Percentiles rank a stretch among this genome's conserved stretches.
These are phyloP conservation scores for human DNA, from an alignment of 2,113 vertebrate species.

Conservation along the genomic window DNA sequence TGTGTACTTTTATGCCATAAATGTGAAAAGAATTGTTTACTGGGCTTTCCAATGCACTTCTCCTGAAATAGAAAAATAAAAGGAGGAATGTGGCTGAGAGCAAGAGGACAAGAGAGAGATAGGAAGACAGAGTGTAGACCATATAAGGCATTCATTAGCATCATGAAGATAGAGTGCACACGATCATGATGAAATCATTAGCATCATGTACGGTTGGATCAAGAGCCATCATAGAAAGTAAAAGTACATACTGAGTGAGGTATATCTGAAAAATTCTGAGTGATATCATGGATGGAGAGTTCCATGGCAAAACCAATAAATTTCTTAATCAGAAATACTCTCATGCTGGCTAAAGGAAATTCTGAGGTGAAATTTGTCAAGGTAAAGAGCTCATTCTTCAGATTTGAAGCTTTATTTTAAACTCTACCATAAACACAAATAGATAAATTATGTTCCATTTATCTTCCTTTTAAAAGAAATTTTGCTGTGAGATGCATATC, in stretches of 20 bases:
- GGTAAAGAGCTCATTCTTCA: not conserved
- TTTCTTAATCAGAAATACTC: not conserved
- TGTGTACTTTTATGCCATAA: not conserved
- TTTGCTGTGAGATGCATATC: not conserved
- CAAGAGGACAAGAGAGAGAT: not conserved
- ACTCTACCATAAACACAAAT: not conserved
- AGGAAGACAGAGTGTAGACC: fast-evolving
- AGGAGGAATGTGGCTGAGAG: fast-evolving
- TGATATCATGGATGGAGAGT: not conserved
- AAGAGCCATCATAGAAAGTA: not conserved
- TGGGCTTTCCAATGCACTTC: not conserved
- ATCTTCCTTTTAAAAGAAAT: not conserved
- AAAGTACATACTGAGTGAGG: not conserved
- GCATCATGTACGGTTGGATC: not conserved
- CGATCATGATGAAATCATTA: not conserved
- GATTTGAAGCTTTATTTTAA: not conserved
- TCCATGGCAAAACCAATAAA: not conserved
- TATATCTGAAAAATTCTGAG: not conserved
- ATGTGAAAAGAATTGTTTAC: not conserved
- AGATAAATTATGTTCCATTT: not conserved
- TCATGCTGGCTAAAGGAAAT: not conserved
- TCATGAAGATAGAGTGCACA: fast-evolving
- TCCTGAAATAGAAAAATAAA: not conserved
- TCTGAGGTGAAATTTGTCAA: not conserved
- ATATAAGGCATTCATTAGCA: not conserved